phyloP scores from a whole-genome alignment of 2,888 invertebrate species.

The Acrocyrtus sp. region DNA sequence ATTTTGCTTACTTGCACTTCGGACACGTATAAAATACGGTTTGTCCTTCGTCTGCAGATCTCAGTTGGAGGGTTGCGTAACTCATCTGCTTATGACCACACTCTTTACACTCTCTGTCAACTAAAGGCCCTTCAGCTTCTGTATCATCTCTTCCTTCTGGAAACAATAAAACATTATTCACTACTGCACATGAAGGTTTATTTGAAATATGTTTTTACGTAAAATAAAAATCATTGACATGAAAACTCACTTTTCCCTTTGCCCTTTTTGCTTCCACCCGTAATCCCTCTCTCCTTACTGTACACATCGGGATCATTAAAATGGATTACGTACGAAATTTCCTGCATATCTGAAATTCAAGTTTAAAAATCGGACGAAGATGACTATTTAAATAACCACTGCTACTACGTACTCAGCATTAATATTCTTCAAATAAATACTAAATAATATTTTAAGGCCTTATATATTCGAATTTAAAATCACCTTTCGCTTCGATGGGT shows the following conservation, averaged over 20 bases:
- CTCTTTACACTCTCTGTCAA: conserved; percentile 83
- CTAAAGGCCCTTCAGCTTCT: conserved; percentile 79
- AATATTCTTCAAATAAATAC: too few relatives aligned
- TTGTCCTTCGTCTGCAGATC: conserved; percentile 99
- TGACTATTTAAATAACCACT: background rate
- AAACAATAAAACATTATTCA: background rate
- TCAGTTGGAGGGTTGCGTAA: conserved; percentile 91
- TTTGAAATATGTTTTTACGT: too few relatives aligned
- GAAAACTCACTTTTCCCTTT: conserved; percentile 23
- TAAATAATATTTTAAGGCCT: too few relatives aligned
- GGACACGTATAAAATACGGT: conserved; percentile 98
- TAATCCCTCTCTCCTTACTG: conserved; percentile 50
- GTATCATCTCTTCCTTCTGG: conserved; percentile 64
- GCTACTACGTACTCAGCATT: background rate
- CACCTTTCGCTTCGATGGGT: conserved; percentile 34
- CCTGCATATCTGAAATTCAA: conserved; percentile 74
- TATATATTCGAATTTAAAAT: background rate
- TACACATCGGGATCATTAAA: conserved; percentile 74
- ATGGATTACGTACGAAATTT: conserved; percentile 76
- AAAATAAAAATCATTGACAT: too few relatives aligned
- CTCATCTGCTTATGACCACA: conserved; percentile 94
- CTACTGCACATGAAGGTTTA: background rate
- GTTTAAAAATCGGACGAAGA: conserved; percentile 69
- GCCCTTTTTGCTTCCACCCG: conserved; percentile 8
- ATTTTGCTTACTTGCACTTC: conserved; percentile 86